Base-by-base conservation (phyloP, 2,888 invertebrate genomes). In the Biston stratarius region DNA sequence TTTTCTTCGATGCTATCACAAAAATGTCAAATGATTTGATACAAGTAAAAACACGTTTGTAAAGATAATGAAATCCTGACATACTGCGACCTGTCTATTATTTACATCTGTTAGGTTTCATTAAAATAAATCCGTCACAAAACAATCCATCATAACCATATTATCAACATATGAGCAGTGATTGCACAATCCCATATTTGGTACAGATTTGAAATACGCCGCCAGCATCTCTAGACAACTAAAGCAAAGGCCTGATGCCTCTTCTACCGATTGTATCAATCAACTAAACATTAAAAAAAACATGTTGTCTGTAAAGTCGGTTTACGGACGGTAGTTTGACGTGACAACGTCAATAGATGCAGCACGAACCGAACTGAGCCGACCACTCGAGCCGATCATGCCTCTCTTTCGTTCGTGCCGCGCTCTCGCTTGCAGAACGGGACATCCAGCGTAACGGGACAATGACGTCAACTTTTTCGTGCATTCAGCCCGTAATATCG, bases 161-260 rank as follows among this genome's bases (percentile, higher is more conserved):
- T 80, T 71, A 70, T 72, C 48, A 61, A 73, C 69, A 67, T 70
- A 70, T 64, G 77, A 79, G 77, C 79, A 74, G 80, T 78, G 79
- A 79, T 72, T 80, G 75, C 81, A 78, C 77, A 80, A 71, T 78
- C 72, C 85, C 85, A 76, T 81, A 84, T 81, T 82, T 77, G 80
- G 82, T 80, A 79, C 83, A 84, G 86, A 85, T 90, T 92, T 90
- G 89, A 86, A 75, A 77, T 78, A 75, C 77, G 91, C 91, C 90
- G 91, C 91, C 90, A 90, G 83, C 76, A 63, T 75, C 72, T 70
- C 70, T 78, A 88, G 90, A 89, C 89, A 91, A 88, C 79, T 84
- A 81, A 83, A 86, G 75, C 81, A 80, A 83, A 86, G 83, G 83
- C 77, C 57, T 56, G 58, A 60, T 80, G 83, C 83, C 86, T 86